Evolutionary conservation across 2,113 vertebrate species (phyloP).

Genomic region (Campylomormyrus numenius): DNA sequence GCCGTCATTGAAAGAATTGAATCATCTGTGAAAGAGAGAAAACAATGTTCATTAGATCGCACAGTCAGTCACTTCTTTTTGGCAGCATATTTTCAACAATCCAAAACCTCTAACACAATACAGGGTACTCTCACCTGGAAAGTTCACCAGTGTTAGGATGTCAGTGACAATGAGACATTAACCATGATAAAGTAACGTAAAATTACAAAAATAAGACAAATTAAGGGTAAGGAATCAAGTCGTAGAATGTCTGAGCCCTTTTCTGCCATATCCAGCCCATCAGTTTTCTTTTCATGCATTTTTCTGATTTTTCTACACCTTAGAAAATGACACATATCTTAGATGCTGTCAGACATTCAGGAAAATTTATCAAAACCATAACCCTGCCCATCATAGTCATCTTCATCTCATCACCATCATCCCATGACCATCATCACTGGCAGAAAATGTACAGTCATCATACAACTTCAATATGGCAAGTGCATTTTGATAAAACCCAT

Average conservation of each 20-base stretch:
- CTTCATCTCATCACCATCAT: neutral
- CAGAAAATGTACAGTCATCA: neutral
- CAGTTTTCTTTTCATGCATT: neutral
- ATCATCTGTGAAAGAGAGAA: neutral
- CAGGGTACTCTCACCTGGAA: neutral
- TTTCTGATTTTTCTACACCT: neutral
- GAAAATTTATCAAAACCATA: neutral
- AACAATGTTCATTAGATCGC: neutral
- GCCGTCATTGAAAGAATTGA: neutral
- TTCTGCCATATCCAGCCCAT: neutral
- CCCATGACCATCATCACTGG: neutral
- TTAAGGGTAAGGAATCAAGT: neutral
- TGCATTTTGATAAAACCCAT: neutral
- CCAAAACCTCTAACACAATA: neutral
- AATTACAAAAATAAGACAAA: neutral
- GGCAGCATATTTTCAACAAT: neutral
- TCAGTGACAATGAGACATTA: neutral
- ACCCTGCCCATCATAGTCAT: neutral
- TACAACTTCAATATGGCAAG: neutral
- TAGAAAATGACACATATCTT: neutral
- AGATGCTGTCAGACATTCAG: neutral
- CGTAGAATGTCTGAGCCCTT: neutral
- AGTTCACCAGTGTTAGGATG: neutral
- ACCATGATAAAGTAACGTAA: neutral
- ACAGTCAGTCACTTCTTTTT: too few species aligned